A percentile compares a stretch with the other conserved stretches of the same genome.
These are phyloP conservation scores for Pseudopodoces humilis DNA, from an alignment of 2,113 vertebrate genomes.

Conservation along the genomic window DNA sequence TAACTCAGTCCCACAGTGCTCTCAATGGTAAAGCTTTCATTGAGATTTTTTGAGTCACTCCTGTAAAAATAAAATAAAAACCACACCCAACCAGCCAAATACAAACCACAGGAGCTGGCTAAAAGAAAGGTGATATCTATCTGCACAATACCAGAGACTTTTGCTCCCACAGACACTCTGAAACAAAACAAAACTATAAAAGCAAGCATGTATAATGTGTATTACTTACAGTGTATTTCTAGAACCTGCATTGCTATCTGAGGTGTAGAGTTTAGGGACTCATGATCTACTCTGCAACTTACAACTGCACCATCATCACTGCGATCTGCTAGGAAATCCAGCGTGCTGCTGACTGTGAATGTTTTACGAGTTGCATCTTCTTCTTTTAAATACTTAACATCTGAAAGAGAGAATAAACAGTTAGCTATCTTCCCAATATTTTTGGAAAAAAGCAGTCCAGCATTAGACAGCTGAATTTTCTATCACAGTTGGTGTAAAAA, in stretches of 20 bases:
- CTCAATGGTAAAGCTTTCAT: background rate
- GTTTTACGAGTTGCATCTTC: slow-evolving; percentile 89
- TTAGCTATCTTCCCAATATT: background rate
- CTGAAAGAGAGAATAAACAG: slow-evolving; percentile 63
- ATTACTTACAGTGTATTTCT: slow-evolving; percentile 97
- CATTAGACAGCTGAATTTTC: background rate
- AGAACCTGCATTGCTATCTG: slow-evolving; percentile 94
- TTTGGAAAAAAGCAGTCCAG: background rate
- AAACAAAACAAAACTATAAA: background rate
- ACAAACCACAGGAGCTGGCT: background rate
- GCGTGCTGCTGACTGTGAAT: slow-evolving; percentile 88
- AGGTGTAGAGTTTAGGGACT: slow-evolving; percentile 87
- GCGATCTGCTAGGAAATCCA: slow-evolving; percentile 89
- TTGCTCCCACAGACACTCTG: background rate
- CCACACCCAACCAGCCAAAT: background rate
- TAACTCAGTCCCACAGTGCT: background rate
- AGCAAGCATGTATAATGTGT: background rate
- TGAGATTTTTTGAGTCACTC: background rate
- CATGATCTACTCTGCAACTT: slow-evolving; percentile 94
- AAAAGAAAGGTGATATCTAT: background rate
- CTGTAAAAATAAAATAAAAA: background rate
- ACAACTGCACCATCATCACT: slow-evolving; percentile 89
- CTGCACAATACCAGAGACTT: background rate
- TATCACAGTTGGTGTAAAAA: background rate
- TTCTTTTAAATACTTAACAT: slow-evolving; percentile 85